These are phyloP conservation scores for Hyalella azteca DNA, from an alignment of 2,888 invertebrate species.

Conservation along the genomic window DNA sequence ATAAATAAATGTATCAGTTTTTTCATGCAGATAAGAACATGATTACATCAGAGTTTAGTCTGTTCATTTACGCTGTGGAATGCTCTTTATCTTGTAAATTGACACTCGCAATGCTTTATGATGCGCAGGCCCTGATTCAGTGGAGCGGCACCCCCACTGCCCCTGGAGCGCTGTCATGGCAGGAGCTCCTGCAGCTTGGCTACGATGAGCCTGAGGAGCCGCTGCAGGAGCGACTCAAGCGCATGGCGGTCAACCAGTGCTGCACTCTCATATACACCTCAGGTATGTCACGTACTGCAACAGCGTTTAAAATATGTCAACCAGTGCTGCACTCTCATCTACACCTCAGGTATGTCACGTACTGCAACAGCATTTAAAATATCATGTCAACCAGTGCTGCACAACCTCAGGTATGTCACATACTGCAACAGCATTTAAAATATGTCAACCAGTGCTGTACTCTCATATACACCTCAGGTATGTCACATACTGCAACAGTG, in stretches of 20 bases:
- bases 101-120: too few relatives aligned
- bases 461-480: constrained; percentile 74
- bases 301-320: constrained; percentile 66
- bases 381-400: constrained; percentile 86
- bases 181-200: constrained; percentile 78
- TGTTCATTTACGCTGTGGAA: too few relatives aligned
- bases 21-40: too few relatives aligned
- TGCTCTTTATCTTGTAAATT: too few relatives aligned
- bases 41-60: too few relatives aligned
- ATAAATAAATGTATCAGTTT: too few relatives aligned
- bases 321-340: constrained; percentile 84
- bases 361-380: too few relatives aligned
- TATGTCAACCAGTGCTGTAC: constrained; percentile 88
- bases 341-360: constrained; percentile 66
- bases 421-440: background rate
- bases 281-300: constrained; percentile 39
- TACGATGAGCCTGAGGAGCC: constrained; percentile 73
- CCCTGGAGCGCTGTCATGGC: constrained; percentile 69
- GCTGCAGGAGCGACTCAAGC: constrained; percentile 72
- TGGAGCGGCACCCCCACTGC: constrained; percentile 61
- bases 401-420: constrained; percentile 67
- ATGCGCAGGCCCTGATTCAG: constrained; percentile 73
- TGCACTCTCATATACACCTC: constrained; percentile 81
- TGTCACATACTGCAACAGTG: constrained; percentile 62
- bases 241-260: constrained; percentile 80